These are phyloP conservation scores for Eupithecia subumbrata DNA, from an alignment of 2,888 invertebrate genomes.

Conservation along the genomic window DNA sequence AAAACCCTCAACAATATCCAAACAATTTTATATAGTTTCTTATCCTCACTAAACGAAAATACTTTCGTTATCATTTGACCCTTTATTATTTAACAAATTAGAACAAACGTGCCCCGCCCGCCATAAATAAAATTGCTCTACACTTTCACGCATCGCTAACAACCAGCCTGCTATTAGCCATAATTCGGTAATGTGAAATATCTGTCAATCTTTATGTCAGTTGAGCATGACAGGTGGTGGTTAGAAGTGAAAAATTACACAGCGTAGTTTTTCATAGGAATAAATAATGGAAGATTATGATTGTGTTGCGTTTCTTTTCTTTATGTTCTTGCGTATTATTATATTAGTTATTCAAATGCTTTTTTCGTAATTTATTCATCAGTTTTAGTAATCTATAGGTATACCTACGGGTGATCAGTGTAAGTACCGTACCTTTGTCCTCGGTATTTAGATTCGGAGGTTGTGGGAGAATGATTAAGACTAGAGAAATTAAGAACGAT, in stretches of 20 bases:
- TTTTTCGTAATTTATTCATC: neutral
- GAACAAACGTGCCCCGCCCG: slow-evolving; percentile 16
- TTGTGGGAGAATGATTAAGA: too few relatives aligned
- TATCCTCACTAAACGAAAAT: neutral
- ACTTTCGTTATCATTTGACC: slow-evolving; percentile 12
- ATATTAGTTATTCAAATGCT: neutral
- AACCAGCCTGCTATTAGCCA: slow-evolving; percentile 59
- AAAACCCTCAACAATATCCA: neutral
- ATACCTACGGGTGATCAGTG: too few relatives aligned
- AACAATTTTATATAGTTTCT: neutral
- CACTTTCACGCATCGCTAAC: slow-evolving; percentile 54
- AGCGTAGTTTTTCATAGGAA: slow-evolving; percentile 25
- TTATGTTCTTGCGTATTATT: neutral
- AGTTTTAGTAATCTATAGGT: neutral
- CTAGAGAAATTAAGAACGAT: too few relatives aligned
- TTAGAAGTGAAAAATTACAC: slow-evolving; percentile 46
- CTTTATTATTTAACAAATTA: slow-evolving; percentile 17
- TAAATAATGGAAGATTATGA: slow-evolving; percentile 11
- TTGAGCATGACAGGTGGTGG: slow-evolving; percentile 50
- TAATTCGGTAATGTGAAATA: slow-evolving; percentile 62
- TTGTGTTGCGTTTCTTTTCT: neutral
- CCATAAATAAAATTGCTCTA: slow-evolving; percentile 27
- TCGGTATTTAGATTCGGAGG: too few relatives aligned
- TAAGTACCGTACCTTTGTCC: too few relatives aligned
- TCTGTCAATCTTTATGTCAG: slow-evolving; percentile 67